Evolutionary conservation across 2,113 vertebrate species (phyloP).

Genomic region (Marmota monax): DNA sequence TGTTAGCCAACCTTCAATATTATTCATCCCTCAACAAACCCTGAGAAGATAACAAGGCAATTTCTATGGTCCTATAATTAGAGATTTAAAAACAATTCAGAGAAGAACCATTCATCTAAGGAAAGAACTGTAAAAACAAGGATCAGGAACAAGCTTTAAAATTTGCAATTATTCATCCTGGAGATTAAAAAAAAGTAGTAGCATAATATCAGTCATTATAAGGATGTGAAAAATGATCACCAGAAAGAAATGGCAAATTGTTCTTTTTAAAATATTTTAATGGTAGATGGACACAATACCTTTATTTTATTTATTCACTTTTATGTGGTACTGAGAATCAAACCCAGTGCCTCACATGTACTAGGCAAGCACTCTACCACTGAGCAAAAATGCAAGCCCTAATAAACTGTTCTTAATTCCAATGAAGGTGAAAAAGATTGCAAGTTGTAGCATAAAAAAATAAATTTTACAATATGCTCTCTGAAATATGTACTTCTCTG

Average conservation of each 20-base stretch:
- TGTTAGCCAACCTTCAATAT: not conserved
- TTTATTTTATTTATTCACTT: no score
- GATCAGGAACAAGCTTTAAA: not conserved
- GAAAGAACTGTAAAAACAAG: not conserved
- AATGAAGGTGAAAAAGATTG: not conserved
- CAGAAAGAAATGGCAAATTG: not conserved
- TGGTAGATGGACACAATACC: no score
- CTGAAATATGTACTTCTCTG: not conserved
- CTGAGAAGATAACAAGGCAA: not conserved
- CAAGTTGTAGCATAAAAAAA: not conserved
- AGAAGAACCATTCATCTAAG: not conserved
- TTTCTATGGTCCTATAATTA: not conserved
- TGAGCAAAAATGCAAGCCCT: no score
- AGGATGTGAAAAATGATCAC: not conserved
- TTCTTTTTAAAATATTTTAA: not conserved
- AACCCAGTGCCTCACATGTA: no score
- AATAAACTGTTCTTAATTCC: not conserved
- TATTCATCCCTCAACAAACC: not conserved
- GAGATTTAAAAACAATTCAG: not conserved
- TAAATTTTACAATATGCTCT: not conserved
- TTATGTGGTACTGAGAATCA: no score
- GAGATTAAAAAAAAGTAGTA: not conserved
- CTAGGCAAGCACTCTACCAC: no score
- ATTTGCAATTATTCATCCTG: not conserved
- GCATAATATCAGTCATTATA: not conserved